phyloP scores from a whole-genome alignment of 2,797 vertebrate genomes.

The Leuciscus waleckii region DNA sequence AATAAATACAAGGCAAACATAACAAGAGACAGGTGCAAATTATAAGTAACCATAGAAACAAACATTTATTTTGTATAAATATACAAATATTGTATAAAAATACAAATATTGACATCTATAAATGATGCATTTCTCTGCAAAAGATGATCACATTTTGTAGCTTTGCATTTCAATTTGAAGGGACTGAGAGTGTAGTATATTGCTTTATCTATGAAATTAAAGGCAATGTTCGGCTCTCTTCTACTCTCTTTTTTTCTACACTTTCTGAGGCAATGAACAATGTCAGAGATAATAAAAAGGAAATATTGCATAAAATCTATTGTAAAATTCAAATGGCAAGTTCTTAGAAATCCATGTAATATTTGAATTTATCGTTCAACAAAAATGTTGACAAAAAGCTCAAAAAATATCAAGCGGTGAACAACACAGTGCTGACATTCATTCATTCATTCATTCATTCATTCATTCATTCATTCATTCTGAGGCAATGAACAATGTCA shows the following conservation, averaged over 20 bases:
- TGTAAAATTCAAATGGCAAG: no score
- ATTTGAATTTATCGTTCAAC: no score
- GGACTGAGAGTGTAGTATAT: not conserved
- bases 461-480: no score
- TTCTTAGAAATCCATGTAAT: no score
- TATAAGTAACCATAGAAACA: not conserved
- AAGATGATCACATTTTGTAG: not conserved
- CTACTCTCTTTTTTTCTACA: not conserved
- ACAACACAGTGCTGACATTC: no score
- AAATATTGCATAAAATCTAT: no score
- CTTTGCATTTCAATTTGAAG: not conserved
- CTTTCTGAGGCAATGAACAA: not conserved
- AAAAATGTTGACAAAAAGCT: no score
- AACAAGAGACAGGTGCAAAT: not conserved
- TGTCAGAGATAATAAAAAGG: no score
- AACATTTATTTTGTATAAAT: no score
- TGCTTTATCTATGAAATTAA: not conserved
- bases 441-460: no score
- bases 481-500: no score
- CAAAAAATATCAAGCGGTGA: no score
- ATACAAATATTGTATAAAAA: not conserved
- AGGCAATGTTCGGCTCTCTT: not conserved
- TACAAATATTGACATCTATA: not conserved
- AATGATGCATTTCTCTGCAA: not conserved
- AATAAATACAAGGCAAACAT: not conserved